A percentile compares a stretch with the other conserved stretches of the same genome.
These are phyloP conservation scores for Furnarius figulus DNA, from an alignment of 2,113 vertebrate genomes.

Conservation along the genomic window DNA sequence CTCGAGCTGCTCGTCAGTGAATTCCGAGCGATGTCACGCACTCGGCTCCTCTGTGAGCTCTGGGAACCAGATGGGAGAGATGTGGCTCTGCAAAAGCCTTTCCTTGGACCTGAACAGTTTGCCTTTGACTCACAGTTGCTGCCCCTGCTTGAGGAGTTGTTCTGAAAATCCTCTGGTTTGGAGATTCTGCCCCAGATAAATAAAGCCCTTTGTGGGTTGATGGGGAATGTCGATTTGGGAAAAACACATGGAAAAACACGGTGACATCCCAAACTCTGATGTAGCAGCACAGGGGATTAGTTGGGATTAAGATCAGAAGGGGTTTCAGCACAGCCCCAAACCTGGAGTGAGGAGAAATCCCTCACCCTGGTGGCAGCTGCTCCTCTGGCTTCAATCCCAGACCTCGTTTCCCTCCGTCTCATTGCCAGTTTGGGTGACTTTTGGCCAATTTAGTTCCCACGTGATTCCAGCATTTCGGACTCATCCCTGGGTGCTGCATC, in stretches of 20 bases:
- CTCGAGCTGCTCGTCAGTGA: background rate
- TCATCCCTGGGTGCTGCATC: accelerated
- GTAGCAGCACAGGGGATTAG: background rate
- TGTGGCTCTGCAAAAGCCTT: background rate
- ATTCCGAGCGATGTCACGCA: background rate
- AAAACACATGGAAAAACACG: background rate
- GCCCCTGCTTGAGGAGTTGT: accelerated
- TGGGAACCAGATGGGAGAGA: background rate
- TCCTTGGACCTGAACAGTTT: accelerated
- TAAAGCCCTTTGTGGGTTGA: background rate
- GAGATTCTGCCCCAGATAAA: background rate
- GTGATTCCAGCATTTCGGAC: accelerated
- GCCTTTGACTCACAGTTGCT: accelerated
- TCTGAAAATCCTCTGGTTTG: background rate
- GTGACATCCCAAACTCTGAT: background rate
- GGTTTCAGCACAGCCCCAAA: background rate
- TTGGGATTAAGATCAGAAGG: background rate
- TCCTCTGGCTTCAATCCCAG: background rate
- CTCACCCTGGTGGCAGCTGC: background rate
- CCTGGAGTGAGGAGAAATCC: background rate
- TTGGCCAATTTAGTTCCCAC: background rate
- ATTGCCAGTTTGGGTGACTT: accelerated
- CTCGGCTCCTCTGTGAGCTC: background rate
- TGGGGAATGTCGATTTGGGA: background rate
- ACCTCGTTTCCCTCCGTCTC: background rate